These are phyloP conservation scores for Damaliscus lunatus DNA, from an alignment of 2,113 vertebrate species.

Conservation along the genomic window DNA sequence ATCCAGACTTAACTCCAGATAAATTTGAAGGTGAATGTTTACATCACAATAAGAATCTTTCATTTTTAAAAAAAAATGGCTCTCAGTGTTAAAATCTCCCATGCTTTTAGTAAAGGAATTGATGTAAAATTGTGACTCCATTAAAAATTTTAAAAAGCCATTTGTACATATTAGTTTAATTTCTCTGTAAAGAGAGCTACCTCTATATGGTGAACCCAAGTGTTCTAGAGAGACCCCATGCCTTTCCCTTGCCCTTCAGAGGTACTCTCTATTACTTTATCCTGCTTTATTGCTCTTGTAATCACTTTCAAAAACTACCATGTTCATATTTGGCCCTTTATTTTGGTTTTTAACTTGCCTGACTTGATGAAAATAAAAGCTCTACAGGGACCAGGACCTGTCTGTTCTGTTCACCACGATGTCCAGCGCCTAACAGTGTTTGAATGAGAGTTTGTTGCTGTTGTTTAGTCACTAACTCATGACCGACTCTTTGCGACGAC, in stretches of 20 bases:
- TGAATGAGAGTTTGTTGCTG: not conserved
- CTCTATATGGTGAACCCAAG: not conserved
- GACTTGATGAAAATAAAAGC: not conserved
- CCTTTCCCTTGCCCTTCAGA: not conserved
- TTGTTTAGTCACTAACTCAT: not conserved
- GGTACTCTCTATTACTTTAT: not conserved
- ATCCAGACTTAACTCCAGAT: not conserved
- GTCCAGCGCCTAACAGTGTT: not conserved
- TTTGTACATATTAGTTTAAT: not conserved
- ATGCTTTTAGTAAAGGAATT: not conserved
- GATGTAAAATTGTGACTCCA: not conserved
- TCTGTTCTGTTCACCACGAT: not conserved
- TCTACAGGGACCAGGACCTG: too few species aligned
- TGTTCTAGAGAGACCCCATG: too few species aligned
- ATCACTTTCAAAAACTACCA: not conserved
- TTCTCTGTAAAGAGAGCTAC: not conserved
- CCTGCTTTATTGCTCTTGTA: not conserved
- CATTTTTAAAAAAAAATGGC: not conserved
- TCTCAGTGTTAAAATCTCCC: not conserved
- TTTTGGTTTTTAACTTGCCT: not conserved
- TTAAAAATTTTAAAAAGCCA: not conserved
- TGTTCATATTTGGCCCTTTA: not conserved
- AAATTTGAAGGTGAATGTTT: not conserved
- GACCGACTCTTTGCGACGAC: not conserved
- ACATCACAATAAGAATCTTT: not conserved